These are phyloP conservation scores for Drosophila pallidifrons DNA, from an alignment of 1,140 invertebrate species.

Conservation along the genomic window DNA sequence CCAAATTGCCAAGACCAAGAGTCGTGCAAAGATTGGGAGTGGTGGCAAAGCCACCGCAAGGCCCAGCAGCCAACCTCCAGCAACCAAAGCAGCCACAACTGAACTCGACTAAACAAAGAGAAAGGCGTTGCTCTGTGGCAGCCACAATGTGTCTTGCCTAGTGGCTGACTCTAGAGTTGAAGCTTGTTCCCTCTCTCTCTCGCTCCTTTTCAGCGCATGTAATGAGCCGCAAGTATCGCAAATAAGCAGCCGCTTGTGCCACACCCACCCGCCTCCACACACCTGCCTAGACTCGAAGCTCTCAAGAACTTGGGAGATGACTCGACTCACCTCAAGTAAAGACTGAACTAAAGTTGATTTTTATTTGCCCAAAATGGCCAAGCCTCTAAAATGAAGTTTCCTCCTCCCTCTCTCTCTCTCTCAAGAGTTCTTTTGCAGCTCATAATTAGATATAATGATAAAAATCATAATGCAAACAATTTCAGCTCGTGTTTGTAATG, in stretches of 20 bases:
- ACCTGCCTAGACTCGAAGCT: constrained; percentile 30
- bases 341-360: constrained; percentile 42
- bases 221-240: constrained; percentile 75
- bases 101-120: constrained; percentile 63
- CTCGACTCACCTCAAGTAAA: constrained; percentile 27
- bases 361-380: constrained; percentile 51
- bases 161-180: constrained; percentile 2
- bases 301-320: constrained; percentile 5
- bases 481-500: constrained; percentile 49
- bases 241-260: constrained; percentile 53
- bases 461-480: constrained; percentile 71
- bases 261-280: constrained; percentile 60
- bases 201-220: constrained; percentile 40
- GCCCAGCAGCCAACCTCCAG: constrained; percentile 20
- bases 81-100: background rate
- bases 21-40: constrained; percentile 76
- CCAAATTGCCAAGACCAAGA: constrained; percentile 62
- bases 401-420: too few relatives aligned
- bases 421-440: constrained; percentile 49
- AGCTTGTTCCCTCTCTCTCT: constrained; percentile 6
- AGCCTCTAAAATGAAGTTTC: constrained; percentile 43
- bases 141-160: constrained; percentile 39
- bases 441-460: constrained; percentile 75
- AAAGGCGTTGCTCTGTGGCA: constrained; percentile 65
- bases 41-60: constrained; percentile 39